Evolutionary conservation across 2,797 vertebrate genomes (phyloP).

Genomic region (Sebastes flavidus): DNA sequence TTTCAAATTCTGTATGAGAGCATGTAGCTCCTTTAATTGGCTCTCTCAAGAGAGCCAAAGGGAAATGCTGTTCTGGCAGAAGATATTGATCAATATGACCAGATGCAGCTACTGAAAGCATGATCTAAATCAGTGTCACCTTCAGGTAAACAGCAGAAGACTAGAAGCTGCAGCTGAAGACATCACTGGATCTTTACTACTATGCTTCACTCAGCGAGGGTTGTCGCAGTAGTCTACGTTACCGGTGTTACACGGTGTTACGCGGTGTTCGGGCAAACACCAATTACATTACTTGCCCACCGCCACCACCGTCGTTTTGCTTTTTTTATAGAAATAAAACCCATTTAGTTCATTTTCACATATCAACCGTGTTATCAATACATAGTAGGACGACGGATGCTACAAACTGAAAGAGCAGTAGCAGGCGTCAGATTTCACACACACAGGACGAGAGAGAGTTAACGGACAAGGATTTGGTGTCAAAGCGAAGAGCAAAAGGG

Average conservation of each 20-base stretch:
- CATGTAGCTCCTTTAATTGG: slow-evolving; percentile 71
- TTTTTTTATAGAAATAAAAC: background rate
- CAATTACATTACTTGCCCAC: background rate
- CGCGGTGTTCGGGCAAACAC: background rate
- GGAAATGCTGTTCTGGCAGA: slow-evolving; percentile 69
- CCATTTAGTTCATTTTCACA: background rate
- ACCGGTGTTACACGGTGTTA: no score
- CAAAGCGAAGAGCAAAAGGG: background rate
- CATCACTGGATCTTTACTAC: slow-evolving; percentile 9
- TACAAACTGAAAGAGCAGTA: background rate
- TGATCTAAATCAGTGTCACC: slow-evolving; percentile 75
- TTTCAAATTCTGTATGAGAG: slow-evolving; percentile 67
- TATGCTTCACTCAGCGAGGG: background rate
- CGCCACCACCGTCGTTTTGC: no score
- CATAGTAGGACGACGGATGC: background rate
- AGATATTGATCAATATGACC: slow-evolving; percentile 72
- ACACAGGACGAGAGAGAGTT: background rate
- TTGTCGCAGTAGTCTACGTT: background rate
- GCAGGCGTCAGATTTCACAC: background rate
- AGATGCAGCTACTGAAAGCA: slow-evolving; percentile 70
- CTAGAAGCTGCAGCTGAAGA: slow-evolving; percentile 18
- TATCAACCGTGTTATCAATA: background rate
- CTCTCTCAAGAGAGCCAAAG: slow-evolving; percentile 58
- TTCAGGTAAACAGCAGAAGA: slow-evolving; percentile 55
- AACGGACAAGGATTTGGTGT: background rate